Evolutionary conservation across 2,113 vertebrate genomes (phyloP), one percentile per base, ranked within the genome.

Genomic region (Gavia stellata): DNA sequence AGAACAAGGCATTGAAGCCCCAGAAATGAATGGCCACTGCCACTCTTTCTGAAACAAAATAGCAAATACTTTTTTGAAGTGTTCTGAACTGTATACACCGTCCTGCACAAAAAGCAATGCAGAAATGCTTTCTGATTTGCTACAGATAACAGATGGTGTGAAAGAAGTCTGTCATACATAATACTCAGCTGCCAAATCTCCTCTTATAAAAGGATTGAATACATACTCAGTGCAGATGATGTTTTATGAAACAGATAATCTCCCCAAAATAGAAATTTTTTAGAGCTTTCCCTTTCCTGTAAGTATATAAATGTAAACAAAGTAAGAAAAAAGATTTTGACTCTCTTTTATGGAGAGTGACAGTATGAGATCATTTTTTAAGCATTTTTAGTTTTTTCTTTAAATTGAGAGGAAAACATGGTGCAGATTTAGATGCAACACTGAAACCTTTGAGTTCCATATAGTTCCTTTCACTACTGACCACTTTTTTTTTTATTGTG

Each of bases 81-180:
- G 16, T 50, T 95, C 33, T 15, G 19, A 77, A 38, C 16, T 36
- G 20, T 53, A 56, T 28, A 3, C 2, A 45, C 10, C 82, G 38
- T 59, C 29, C 14, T 81, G 47, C 29, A 67, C 10, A 55, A 84
- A 94, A 96, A 82, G 10, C 36, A 88, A 62, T 24, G 16, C 44
- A 92, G 38, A 94, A 87, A 87, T 80, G 19, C 19, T 85, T 94
- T 94, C 83, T 63, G 78, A 97, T 91, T 95, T 96, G 25, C 34
- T 90, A 58, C 80, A 90, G 79, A 96, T 91, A 97, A 79, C 96
- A 97, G 95, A 94, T 96, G 95, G 93, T 89, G 71, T 80, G 84
- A 92, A 96, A 93, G 40, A 93, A 96, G 61, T 90, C 74, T 94
- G 92, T 94, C 88, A 93, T 79, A 94, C 56, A 79, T 95, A 91